Percentiles rank a stretch among this genome's conserved stretches.
phyloP scores from a whole-genome alignment of 2,113 vertebrate genomes.

The Antechinus stuartii region DNA sequence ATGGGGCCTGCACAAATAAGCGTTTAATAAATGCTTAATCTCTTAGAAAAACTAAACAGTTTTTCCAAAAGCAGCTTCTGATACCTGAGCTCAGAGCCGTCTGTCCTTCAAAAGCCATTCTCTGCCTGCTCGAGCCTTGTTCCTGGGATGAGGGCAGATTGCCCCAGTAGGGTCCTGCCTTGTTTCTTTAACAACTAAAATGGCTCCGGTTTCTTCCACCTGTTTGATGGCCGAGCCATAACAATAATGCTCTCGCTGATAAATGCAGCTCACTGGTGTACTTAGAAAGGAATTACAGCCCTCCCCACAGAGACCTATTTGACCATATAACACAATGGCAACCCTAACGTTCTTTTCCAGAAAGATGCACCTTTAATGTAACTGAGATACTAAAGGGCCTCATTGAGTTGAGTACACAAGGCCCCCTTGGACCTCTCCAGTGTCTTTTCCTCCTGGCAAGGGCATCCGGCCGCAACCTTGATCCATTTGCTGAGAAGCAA shows the following conservation, averaged over 20 bases:
- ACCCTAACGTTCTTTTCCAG: neutral
- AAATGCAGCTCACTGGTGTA: neutral
- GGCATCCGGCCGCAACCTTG: neutral
- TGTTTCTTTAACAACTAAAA: neutral
- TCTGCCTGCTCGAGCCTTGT: neutral
- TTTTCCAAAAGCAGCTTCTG: neutral
- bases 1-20: neutral
- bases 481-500: fast-evolving
- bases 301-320: neutral
- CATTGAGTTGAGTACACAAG: neutral
- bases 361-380: neutral
- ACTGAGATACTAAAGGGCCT: neutral
- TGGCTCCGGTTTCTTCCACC: neutral
- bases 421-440: neutral
- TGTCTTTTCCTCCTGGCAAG: conserved; percentile 1
- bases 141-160: neutral
- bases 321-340: neutral
- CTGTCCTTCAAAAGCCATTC: neutral
- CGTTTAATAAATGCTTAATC: neutral
- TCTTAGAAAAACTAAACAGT: neutral
- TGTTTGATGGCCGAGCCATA: neutral
- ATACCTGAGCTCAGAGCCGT: neutral
- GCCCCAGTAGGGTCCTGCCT: neutral
- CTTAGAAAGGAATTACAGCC: neutral
- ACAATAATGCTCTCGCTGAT: neutral